Conservation (phyloP, 2,797 vertebrate genomes). For the Leptoclinus maculatus region DNA sequence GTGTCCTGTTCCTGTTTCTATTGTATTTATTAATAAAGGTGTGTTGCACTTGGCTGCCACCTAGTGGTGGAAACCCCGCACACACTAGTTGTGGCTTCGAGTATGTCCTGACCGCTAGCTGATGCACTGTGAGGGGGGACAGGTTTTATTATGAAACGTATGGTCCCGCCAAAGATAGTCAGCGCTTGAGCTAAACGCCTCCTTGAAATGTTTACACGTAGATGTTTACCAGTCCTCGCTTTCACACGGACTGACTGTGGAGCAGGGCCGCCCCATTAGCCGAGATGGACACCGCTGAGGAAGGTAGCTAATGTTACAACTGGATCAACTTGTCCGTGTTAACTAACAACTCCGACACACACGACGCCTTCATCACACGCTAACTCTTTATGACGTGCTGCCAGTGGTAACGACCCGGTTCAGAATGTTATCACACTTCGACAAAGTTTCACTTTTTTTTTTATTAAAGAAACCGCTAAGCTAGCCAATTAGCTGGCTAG, state of each 20-base stretch:
- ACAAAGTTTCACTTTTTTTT: neutral
- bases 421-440: neutral
- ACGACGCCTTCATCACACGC: fast-evolving
- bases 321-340: conserved; percentile 18
- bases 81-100: neutral
- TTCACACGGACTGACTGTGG: conserved; percentile 34
- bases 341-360: too few species aligned
- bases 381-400: fast-evolving
- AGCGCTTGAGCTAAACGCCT: neutral
- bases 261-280: conserved; percentile 61
- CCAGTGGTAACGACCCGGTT: fast-evolving
- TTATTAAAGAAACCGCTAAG: conserved; percentile 32
- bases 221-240: conserved; percentile 37
- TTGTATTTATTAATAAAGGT: neutral
- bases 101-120: conserved; percentile 9
- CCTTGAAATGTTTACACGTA: conserved; percentile 50
- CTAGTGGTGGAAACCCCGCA: conserved; percentile 32
- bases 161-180: neutral
- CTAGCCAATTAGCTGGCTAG: conserved; percentile 52
- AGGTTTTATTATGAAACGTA: neutral
- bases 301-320: conserved; percentile 84
- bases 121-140: conserved; percentile 12
- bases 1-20: neutral
- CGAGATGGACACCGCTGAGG: conserved; percentile 95
- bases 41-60: conserved; percentile 28